phyloP scores from a whole-genome alignment of 2,888 invertebrate genomes.

The Callosobruchus maculatus region DNA sequence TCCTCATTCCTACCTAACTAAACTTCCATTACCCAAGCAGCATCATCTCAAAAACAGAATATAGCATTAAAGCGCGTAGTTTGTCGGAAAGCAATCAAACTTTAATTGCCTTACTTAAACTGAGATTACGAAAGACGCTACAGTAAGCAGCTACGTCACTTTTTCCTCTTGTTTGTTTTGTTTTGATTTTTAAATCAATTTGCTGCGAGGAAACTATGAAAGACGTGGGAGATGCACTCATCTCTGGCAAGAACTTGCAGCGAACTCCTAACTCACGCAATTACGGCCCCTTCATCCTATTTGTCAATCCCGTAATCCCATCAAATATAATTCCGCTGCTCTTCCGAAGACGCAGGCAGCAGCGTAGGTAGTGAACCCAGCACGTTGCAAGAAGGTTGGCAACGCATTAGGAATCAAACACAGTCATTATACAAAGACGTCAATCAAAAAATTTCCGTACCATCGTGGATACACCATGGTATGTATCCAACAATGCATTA shows the following conservation, averaged over 20 bases:
- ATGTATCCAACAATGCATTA: too few relatives aligned
- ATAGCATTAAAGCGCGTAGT: neutral
- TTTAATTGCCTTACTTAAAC: neutral
- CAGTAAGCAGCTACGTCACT: neutral
- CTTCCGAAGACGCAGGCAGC: neutral
- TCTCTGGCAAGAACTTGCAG: neutral
- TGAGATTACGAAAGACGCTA: neutral
- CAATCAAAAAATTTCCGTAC: too few relatives aligned
- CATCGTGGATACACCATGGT: too few relatives aligned
- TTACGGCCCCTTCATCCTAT: slow-evolving; percentile 46
- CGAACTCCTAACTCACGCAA: slow-evolving; percentile 37
- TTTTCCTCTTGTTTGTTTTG: neutral
- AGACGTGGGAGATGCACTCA: neutral
- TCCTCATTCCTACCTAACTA: neutral
- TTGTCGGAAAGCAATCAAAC: neutral
- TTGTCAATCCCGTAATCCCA: slow-evolving; percentile 49
- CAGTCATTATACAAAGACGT: too few relatives aligned
- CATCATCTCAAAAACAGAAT: neutral
- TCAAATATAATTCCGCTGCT: slow-evolving; percentile 43
- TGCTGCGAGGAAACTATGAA: neutral
- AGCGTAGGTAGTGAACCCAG: neutral
- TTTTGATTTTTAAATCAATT: neutral
- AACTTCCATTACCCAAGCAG: neutral
- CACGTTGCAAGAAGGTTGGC: too few relatives aligned
- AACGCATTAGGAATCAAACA: too few relatives aligned